phyloP scores from a whole-genome alignment of 2,888 invertebrate species.

The Antheraea assamensis region DNA sequence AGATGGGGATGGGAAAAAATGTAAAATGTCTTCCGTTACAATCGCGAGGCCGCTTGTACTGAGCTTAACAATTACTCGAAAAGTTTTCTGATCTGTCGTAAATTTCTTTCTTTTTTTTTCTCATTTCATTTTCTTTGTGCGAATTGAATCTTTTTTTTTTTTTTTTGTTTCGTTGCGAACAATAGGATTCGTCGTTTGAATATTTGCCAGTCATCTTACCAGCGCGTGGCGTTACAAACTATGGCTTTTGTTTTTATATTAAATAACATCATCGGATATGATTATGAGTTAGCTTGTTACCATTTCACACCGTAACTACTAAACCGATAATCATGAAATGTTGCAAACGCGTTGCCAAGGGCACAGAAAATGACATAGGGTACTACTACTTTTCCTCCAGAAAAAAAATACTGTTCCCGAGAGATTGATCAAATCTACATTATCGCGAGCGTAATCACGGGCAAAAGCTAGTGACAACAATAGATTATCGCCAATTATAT shows the following conservation, averaged over 20 bases:
- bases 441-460: no score
- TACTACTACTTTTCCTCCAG: no score
- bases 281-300: no score
- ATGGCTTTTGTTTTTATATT: not conserved
- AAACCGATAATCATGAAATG: no score
- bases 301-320: no score
- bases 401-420: no score
- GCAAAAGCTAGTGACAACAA: no score
- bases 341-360: no score
- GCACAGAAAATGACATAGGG: no score
- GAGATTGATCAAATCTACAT: no score
- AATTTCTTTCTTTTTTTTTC: constrained; percentile 12
- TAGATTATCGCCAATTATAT: no score
- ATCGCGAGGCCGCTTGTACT: constrained; percentile 58
- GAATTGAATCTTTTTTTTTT: not conserved
- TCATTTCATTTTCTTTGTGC: not conserved
- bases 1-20: constrained; percentile 45
- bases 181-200: not conserved
- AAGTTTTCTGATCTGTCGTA: constrained; percentile 21
- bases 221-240: not conserved
- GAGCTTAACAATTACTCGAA: constrained; percentile 57
- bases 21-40: constrained; percentile 67
- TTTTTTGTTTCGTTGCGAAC: not conserved
- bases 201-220: not conserved
- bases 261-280: no score